Percentiles rank a stretch among this genome's conserved stretches.
Conservation (phyloP, 2,888 invertebrate species). For the Zonitis immaculata region DNA sequence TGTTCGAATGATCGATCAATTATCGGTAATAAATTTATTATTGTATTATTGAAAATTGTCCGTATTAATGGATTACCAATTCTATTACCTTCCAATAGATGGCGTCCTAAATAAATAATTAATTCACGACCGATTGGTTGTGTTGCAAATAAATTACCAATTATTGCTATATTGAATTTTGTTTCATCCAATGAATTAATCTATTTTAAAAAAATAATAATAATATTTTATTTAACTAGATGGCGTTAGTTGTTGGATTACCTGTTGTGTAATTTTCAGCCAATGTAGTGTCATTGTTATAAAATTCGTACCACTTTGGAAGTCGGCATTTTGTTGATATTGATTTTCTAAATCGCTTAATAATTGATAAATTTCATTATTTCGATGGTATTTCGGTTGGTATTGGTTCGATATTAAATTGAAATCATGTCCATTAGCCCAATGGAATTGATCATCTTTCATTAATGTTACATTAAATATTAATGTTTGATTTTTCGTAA, state of each 20-base stretch:
- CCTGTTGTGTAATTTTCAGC: constrained; percentile 68
- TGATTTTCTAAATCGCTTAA: constrained; percentile 66
- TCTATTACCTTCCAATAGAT: constrained; percentile 66
- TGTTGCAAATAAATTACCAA: constrained; percentile 77
- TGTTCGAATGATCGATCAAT: constrained; percentile 57
- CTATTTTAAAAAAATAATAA: no score
- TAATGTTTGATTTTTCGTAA: constrained; percentile 3
- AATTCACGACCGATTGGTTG: constrained; percentile 84
- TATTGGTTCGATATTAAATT: constrained; percentile 64
- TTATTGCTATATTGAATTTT: constrained; percentile 77
- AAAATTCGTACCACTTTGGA: constrained; percentile 64
- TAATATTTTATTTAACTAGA: no score
- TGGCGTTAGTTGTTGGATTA: no score
- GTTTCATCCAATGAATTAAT: constrained; percentile 66
- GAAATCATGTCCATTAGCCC: constrained; percentile 80
- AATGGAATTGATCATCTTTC: constrained; percentile 75
- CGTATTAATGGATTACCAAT: constrained; percentile 63
- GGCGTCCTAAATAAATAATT: constrained; percentile 73
- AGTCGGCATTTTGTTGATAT: constrained; percentile 64
- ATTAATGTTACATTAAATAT: constrained; percentile 73
- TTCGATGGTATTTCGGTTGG: constrained; percentile 60
- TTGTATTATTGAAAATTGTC: constrained; percentile 63
- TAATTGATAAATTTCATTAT: constrained; percentile 59
- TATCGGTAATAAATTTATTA: constrained; percentile 75
- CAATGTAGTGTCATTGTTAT: constrained; percentile 63